These are phyloP conservation scores for Gallinago stenura DNA, from an alignment of 2,797 vertebrate genomes.

Conservation along the genomic window DNA sequence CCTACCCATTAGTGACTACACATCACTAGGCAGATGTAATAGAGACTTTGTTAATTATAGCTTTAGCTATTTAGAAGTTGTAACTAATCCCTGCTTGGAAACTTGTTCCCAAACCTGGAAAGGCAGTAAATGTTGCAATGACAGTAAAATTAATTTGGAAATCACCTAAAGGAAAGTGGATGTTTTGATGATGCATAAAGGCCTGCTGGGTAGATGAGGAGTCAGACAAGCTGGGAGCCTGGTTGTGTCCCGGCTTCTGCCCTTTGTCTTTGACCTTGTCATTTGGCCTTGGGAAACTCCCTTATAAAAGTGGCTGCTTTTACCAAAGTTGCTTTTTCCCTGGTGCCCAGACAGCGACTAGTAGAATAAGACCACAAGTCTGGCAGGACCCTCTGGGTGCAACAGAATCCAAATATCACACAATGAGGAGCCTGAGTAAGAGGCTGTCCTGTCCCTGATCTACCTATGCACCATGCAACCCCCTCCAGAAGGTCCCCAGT, in stretches of 20 bases:
- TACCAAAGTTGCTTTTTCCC: neutral
- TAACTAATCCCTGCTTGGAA: neutral
- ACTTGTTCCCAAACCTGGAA: neutral
- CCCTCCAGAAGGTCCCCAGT: neutral
- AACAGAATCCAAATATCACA: accelerated
- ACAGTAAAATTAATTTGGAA: neutral
- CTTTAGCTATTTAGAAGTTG: neutral
- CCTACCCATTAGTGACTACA: neutral
- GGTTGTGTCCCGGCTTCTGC: neutral
- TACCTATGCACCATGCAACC: neutral
- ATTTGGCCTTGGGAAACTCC: neutral
- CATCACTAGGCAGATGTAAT: neutral
- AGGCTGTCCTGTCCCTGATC: neutral
- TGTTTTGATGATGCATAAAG: neutral
- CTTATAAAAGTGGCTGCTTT: neutral
- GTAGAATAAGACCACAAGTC: neutral
- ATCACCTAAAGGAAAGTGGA: neutral
- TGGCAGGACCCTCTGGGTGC: neutral
- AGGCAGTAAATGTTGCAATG: neutral
- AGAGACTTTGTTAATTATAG: neutral
- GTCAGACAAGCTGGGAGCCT: neutral
- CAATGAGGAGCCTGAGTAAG: neutral
- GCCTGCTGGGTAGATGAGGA: neutral
- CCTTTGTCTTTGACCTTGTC: neutral
- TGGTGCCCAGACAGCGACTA: neutral